Evolutionary conservation across 23 tunicate species (phyloP).

Genomic region (Styela clava): DNA sequence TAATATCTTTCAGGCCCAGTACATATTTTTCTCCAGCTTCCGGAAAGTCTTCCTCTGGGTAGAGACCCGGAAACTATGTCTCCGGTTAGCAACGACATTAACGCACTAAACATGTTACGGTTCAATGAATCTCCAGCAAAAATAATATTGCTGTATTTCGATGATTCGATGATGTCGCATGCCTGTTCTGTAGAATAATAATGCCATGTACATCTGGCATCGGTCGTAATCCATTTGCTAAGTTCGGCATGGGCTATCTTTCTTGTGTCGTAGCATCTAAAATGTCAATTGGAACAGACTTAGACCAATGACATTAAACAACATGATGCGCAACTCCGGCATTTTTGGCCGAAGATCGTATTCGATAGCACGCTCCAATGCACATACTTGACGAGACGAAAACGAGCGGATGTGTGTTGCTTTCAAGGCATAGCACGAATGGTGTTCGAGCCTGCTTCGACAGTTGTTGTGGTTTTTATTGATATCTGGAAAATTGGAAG

Average conservation of each 20-base stretch:
- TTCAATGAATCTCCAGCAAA: constrained; percentile 39
- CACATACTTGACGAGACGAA: too few relatives aligned
- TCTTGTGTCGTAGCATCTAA: constrained; percentile 30
- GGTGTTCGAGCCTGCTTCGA: too few relatives aligned
- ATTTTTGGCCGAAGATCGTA: too few relatives aligned
- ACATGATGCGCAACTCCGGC: too few relatives aligned
- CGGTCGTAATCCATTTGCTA: constrained; percentile 8
- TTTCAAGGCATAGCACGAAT: too few relatives aligned
- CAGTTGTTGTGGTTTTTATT: too few relatives aligned
- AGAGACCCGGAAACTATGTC: constrained; percentile 15
- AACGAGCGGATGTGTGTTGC: too few relatives aligned
- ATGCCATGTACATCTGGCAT: constrained; percentile 29
- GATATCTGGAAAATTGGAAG: too few relatives aligned
- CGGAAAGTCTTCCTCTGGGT: not conserved
- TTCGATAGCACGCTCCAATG: too few relatives aligned
- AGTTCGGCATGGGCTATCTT: constrained; percentile 10
- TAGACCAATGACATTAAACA: too few relatives aligned
- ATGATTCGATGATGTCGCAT: constrained; percentile 22
- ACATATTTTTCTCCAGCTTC: not conserved
- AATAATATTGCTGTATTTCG: constrained; percentile 10
- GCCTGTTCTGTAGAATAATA: constrained; percentile 14
- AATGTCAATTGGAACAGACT: not conserved
- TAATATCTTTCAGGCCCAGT: constrained; percentile 7
- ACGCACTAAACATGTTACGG: constrained; percentile 30
- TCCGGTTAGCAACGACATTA: constrained; percentile 22